Conservation (phyloP, 2,888 invertebrate species). For the Cerastis leucographa region DNA sequence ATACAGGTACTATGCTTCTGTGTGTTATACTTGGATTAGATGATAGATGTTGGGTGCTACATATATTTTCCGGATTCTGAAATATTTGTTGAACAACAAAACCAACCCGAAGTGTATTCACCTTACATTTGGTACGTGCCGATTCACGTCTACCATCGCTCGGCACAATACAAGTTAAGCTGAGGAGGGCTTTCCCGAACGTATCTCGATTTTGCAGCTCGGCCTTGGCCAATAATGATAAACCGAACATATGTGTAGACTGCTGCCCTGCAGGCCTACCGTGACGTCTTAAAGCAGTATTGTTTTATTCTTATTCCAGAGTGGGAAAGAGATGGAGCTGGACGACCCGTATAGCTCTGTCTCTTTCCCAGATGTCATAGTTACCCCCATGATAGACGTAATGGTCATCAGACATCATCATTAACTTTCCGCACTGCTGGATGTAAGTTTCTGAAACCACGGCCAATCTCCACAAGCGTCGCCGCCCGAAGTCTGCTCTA, state of each 20-base stretch:
- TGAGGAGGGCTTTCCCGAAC: background rate
- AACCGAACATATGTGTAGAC: too few relatives aligned
- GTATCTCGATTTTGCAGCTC: too few relatives aligned
- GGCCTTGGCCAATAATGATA: too few relatives aligned
- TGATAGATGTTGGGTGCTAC: background rate
- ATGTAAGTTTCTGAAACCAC: background rate
- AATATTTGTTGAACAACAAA: background rate
- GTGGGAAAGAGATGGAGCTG: too few relatives aligned
- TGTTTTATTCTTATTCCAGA: too few relatives aligned
- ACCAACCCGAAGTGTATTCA: background rate
- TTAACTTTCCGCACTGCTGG: background rate
- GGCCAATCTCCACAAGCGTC: background rate
- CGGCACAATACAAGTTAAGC: background rate
- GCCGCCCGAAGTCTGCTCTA: background rate
- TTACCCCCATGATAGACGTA: too few relatives aligned
- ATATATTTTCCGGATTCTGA: background rate
- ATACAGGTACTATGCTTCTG: conserved; percentile 29
- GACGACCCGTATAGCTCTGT: too few relatives aligned
- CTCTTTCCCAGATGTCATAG: too few relatives aligned
- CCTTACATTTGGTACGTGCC: background rate
- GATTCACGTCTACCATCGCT: background rate
- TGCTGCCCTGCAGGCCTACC: too few relatives aligned
- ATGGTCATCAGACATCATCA: background rate
- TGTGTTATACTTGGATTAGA: background rate
- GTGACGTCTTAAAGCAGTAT: too few relatives aligned